Percentiles rank a stretch among this genome's conserved stretches.
Conservation (phyloP, 2,888 invertebrate genomes). For the Macrosiphum euphorbiae region DNA sequence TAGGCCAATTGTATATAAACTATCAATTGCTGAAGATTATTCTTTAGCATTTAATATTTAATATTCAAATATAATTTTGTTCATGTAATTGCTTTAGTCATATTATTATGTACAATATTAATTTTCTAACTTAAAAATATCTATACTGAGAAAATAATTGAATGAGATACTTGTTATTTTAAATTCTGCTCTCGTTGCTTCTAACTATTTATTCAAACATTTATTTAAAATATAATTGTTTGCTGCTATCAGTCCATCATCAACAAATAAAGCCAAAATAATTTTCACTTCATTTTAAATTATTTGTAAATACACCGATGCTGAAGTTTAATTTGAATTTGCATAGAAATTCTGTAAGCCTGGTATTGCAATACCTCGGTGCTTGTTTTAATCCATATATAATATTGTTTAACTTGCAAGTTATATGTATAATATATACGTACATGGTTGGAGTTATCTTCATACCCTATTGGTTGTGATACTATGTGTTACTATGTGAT, state of each 20-base stretch:
- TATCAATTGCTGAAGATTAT: not conserved
- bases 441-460: not conserved
- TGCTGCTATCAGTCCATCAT: not conserved
- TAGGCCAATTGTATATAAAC: not conserved
- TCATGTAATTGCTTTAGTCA: not conserved
- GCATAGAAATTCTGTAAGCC: not conserved
- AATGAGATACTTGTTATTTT: not conserved
- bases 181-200: not conserved
- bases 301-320: not conserved
- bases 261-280: not conserved
- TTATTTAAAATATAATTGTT: not conserved
- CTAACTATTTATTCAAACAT: not conserved
- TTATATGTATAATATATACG: not conserved
- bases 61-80: not conserved
- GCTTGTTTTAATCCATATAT: not conserved
- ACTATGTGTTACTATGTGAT: not conserved
- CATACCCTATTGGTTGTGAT: not conserved
- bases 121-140: not conserved
- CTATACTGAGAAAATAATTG: not conserved
- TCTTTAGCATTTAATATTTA: not conserved
- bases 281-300: not conserved
- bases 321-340: not conserved
- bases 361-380: not conserved
- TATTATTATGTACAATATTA: not conserved
- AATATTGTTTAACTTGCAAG: not conserved